phyloP scores from a whole-genome alignment of 2,797 vertebrate genomes.

The Hydrocynus forskahlii region DNA sequence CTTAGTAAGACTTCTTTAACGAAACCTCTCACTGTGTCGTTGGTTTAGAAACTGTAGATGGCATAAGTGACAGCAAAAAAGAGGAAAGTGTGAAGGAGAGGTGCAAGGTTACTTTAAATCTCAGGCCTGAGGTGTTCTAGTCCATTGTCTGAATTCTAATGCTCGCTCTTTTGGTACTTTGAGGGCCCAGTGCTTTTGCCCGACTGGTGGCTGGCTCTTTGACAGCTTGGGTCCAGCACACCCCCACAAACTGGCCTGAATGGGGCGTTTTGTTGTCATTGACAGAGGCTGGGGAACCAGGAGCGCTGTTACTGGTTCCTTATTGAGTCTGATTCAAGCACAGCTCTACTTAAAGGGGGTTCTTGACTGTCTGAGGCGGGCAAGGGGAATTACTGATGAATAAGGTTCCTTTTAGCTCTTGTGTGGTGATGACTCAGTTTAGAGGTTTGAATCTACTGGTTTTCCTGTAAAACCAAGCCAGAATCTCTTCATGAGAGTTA shows the following conservation, averaged over 20 bases:
- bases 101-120: not conserved
- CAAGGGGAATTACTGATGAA: conserved; percentile 29
- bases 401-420: conserved; percentile 15
- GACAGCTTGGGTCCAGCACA: conserved; percentile 22
- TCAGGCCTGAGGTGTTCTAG: not conserved
- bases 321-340: conserved; percentile 20
- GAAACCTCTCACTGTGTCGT: too few species aligned
- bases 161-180: conserved; percentile 5
- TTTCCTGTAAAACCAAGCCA: not conserved
- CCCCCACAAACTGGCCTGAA: conserved; percentile 24
- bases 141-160: conserved; percentile 18
- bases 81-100: not conserved
- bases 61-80: not conserved
- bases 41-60: not conserved
- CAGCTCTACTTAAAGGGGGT: conserved; percentile 6
- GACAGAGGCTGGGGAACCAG: conserved; percentile 9
- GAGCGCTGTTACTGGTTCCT: conserved; percentile 12
- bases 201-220: conserved; percentile 16
- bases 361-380: conserved; percentile 5
- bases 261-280: conserved; percentile 27
- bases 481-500: not conserved
- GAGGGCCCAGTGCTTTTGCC: not conserved
- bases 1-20: too few species aligned
- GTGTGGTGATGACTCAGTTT: conserved; percentile 6
- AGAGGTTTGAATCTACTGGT: not conserved